These are phyloP conservation scores for Parnassius smintheus DNA, from an alignment of 2,888 invertebrate genomes.

Conservation along the genomic window DNA sequence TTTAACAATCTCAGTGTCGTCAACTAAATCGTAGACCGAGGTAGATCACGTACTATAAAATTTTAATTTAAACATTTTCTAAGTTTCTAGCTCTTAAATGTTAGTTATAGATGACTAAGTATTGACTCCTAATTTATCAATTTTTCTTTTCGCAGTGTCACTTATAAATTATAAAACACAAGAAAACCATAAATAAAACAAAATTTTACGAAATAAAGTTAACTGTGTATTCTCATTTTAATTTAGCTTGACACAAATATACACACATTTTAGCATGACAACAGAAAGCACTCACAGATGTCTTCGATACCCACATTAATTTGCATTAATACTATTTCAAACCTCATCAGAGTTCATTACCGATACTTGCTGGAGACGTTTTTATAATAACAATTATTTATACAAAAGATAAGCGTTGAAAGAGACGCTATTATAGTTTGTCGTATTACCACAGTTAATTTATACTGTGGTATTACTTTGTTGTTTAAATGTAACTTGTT, in stretches of 20 bases:
- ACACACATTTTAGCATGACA: constrained; percentile 1
- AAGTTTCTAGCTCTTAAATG: too few relatives aligned
- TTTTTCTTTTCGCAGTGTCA: neutral
- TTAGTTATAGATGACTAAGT: too few relatives aligned
- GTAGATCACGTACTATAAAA: too few relatives aligned
- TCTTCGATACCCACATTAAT: constrained; percentile 5
- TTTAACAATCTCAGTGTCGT: too few relatives aligned
- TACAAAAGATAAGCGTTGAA: constrained; percentile 6
- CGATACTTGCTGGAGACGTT: neutral
- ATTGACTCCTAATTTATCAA: neutral
- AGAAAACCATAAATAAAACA: neutral
- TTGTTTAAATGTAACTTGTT: constrained; percentile 4
- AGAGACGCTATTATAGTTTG: neutral
- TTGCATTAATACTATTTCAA: constrained; percentile 19
- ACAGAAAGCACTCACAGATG: constrained; percentile 21
- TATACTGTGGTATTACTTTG: neutral
- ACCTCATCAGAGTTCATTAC: constrained; percentile 7
- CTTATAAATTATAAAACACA: neutral
- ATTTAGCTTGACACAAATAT: constrained; percentile 7
- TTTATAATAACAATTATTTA: neutral
- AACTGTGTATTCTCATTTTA: neutral
- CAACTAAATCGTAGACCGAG: too few relatives aligned
- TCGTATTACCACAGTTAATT: neutral
- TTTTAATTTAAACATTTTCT: too few relatives aligned
- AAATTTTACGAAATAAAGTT: neutral